These are phyloP conservation scores for Eciton burchellii DNA, from an alignment of 1,140 invertebrate genomes.

Conservation along the genomic window DNA sequence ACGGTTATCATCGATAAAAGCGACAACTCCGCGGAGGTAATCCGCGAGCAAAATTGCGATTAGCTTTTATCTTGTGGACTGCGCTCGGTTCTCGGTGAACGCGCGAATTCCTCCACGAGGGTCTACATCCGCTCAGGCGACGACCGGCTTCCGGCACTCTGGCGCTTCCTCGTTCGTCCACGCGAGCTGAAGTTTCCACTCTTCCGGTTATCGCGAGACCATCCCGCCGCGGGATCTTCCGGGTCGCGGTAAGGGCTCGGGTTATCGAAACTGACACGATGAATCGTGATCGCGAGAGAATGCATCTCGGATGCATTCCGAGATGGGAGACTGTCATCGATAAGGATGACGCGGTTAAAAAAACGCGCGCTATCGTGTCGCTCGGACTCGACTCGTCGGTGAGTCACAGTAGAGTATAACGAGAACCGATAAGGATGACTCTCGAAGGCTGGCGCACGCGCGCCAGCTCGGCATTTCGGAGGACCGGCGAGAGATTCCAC, in stretches of 20 bases:
- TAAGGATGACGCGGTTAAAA: constrained; percentile 48
- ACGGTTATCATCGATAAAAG: not conserved
- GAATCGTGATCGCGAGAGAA: constrained; percentile 53
- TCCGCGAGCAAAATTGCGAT: not conserved
- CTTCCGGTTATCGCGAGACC: constrained; percentile 51
- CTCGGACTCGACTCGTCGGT: constrained; percentile 56
- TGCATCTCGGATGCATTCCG: constrained; percentile 44
- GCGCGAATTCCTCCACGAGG: not conserved
- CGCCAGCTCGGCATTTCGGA: not conserved
- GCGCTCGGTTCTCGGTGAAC: not conserved
- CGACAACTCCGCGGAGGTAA: not conserved
- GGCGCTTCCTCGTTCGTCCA: not conserved
- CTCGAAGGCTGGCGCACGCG: no score
- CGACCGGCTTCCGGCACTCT: not conserved
- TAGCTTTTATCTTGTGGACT: not conserved
- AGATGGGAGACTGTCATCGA: constrained; percentile 54
- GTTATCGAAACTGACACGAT: constrained; percentile 49
- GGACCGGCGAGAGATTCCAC: constrained; percentile 13
- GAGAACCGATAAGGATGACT: constrained; percentile 54
- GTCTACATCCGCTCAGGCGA: not conserved
- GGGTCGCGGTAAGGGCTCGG: constrained; percentile 13
- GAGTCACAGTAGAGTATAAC: constrained; percentile 50
- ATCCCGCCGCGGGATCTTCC: constrained; percentile 28
- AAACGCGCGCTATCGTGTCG: constrained; percentile 49
- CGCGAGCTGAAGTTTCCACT: not conserved